Percentiles rank a stretch among this genome's conserved stretches.
These are phyloP conservation scores for Orchestes rusci DNA, from an alignment of 2,888 invertebrate genomes.

Conservation along the genomic window DNA sequence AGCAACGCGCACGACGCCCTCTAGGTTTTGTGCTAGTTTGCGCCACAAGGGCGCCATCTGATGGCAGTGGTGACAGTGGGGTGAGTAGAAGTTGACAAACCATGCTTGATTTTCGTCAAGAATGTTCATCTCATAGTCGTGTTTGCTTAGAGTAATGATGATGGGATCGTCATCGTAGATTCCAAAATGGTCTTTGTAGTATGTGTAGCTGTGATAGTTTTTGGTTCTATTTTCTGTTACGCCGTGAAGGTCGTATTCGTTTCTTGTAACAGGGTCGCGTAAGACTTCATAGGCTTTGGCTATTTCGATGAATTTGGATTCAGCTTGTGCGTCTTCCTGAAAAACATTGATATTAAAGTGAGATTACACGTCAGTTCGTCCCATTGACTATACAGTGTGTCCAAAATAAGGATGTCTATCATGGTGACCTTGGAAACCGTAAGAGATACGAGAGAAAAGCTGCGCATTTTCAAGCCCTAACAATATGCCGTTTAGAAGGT, in stretches of 20 bases:
- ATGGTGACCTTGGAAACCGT: no score
- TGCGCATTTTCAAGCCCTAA: no score
- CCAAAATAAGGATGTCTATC: no score
- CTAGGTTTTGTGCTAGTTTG: slow-evolving; percentile 65
- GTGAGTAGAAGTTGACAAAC: slow-evolving; percentile 86
- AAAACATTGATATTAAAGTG: slow-evolving; percentile 1
- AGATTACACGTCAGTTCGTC: background rate
- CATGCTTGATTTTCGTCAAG: slow-evolving; percentile 58
- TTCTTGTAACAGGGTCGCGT: slow-evolving; percentile 72
- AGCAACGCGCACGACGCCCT: slow-evolving; percentile 70
- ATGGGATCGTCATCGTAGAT: slow-evolving; percentile 80
- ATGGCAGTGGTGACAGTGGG: slow-evolving; percentile 81
- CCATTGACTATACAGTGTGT: no score
- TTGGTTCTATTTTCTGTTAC: slow-evolving; percentile 57
- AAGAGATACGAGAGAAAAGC: no score
- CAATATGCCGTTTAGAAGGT: no score
- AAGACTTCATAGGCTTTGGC: slow-evolving; percentile 81
- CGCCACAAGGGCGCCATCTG: slow-evolving; percentile 77
- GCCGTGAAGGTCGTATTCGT: slow-evolving; percentile 73
- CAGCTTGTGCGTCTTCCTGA: slow-evolving; percentile 66
- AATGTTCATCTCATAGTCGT: slow-evolving; percentile 57
- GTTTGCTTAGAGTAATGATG: slow-evolving; percentile 67
- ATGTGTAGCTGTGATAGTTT: slow-evolving; percentile 72
- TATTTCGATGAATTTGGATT: slow-evolving; percentile 69
- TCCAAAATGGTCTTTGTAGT: slow-evolving; percentile 73